Percentiles rank a stretch among this genome's conserved stretches.
phyloP scores from a whole-genome alignment of 2,888 invertebrate genomes.

The Himalopsyche anomala region DNA sequence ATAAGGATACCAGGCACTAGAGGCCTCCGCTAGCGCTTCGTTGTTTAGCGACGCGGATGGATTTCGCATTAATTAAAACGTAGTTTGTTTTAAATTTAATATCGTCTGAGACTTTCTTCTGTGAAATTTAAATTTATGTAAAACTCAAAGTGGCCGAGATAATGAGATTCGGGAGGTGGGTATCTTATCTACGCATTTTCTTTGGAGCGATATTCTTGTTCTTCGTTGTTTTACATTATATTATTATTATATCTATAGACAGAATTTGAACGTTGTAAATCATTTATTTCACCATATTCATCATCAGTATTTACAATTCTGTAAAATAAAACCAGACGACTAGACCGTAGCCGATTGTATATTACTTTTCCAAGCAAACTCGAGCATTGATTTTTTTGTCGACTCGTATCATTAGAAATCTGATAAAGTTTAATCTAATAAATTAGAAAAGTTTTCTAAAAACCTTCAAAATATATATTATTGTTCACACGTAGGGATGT shows the following conservation, averaged over 20 bases:
- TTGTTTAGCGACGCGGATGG: conserved; percentile 63
- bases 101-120: conserved; percentile 75
- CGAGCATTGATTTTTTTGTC: neutral
- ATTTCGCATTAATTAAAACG: conserved; percentile 66
- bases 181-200: conserved; percentile 49
- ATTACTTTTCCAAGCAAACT: neutral
- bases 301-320: neutral
- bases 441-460: too few species aligned
- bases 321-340: too few species aligned
- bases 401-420: too few species aligned
- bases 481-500: too few species aligned
- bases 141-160: conserved; percentile 69
- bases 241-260: conserved; percentile 7
- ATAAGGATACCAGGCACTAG: conserved; percentile 58
- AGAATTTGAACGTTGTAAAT: conserved; percentile 27
- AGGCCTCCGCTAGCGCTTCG: conserved; percentile 54
- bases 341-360: too few species aligned
- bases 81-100: conserved; percentile 71
- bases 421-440: too few species aligned
- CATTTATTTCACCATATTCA: neutral
- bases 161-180: conserved; percentile 62
- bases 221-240: conserved; percentile 35
- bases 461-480: too few species aligned
- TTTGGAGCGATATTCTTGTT: conserved; percentile 44
- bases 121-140: conserved; percentile 79